Evolutionary conservation across 2,797 vertebrate species (phyloP), one percentile per base, ranked within the genome.

Genomic region (Rhinogobio ventralis): DNA sequence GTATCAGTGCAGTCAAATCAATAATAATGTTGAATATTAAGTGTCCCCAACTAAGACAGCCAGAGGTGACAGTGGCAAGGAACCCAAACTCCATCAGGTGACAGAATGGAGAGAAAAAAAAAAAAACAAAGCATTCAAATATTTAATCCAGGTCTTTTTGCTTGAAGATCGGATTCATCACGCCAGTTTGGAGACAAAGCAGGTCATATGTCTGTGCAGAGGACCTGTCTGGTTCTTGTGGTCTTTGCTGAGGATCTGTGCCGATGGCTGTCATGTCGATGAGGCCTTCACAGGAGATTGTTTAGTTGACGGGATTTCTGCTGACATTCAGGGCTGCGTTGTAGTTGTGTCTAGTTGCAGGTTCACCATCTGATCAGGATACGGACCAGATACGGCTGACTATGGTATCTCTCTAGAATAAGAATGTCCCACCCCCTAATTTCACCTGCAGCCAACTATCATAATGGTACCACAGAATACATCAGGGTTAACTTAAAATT

Each of bases 401-500:
- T 6, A 62, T 7, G 0, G 60, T 5, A 57, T 57, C 49, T 36
- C 28, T 49, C 45, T 10, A 30, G 45, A 30, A 72, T 19, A 72
- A 28, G 46, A 74, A 33, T 14, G 19, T 30, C 6, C 49, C 13
- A 33, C 20, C 30, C 30, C 51, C 23, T n/a, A 23, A 57, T 57
- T 39, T 51, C 73, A 57, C 3, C 30, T 36, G 30, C 10, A 39
- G 13, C 30, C 1, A 0, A 25, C 20, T 19, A 66, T 33, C 60
- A 23, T 79, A 17, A 79, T 15, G n/a, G 25, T 46, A 45, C 19
- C 25, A 10, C 46, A 30, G 17, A 74, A 53, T 66, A 5, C 25
- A 79, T 33, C 77, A 72, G 79, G 72, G 72, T 67, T 23, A 76
- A 39, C 60, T 67, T 23, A 51, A 49, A 7, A 39, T 74, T 55